These are phyloP conservation scores for Camponotus vicinus DNA, from an alignment of 1,140 invertebrate species.

Conservation along the genomic window DNA sequence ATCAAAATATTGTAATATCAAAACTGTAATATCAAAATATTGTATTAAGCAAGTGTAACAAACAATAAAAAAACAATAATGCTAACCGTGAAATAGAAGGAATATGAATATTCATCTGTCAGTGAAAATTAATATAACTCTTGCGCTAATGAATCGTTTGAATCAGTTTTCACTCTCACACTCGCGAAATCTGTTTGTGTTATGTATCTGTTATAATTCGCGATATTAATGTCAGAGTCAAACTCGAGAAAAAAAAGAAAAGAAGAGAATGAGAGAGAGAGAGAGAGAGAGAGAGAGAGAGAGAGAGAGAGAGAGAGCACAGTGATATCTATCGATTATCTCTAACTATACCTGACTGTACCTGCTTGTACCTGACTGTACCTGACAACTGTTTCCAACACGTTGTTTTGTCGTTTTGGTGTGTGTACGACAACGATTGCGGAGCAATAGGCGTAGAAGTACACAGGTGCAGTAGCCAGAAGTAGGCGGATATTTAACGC, in stretches of 20 bases:
- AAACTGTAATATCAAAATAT: slow-evolving; percentile 18
- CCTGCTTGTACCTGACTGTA: too few relatives aligned
- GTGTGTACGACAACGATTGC: slow-evolving; percentile 37
- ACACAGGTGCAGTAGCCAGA: not conserved
- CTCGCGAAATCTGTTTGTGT: slow-evolving; percentile 35
- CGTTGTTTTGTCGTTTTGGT: slow-evolving; percentile 12
- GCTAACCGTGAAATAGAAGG: slow-evolving; percentile 9
- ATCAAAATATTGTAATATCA: slow-evolving; percentile 8
- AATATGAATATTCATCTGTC: slow-evolving; percentile 45
- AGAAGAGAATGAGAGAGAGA: not conserved
- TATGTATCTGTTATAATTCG: slow-evolving; percentile 30
- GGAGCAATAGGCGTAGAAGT: slow-evolving; percentile 21
- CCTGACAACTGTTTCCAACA: slow-evolving; percentile 33
- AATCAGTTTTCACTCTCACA: slow-evolving; percentile 44
- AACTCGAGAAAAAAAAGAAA: not conserved
- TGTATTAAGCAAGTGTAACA: slow-evolving; percentile 14
- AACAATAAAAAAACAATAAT: not conserved
- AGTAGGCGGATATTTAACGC: slow-evolving; percentile 47
- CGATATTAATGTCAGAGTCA: slow-evolving; percentile 42
- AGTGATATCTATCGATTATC: slow-evolving; percentile 8
- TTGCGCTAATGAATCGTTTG: slow-evolving; percentile 55
- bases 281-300: not conserved
- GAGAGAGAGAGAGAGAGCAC: not conserved
- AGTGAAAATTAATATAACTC: slow-evolving; percentile 47
- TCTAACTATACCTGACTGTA: too few relatives aligned